phyloP scores from a whole-genome alignment of 2,113 vertebrate genomes.

The Trichomycterus rosablanca region DNA sequence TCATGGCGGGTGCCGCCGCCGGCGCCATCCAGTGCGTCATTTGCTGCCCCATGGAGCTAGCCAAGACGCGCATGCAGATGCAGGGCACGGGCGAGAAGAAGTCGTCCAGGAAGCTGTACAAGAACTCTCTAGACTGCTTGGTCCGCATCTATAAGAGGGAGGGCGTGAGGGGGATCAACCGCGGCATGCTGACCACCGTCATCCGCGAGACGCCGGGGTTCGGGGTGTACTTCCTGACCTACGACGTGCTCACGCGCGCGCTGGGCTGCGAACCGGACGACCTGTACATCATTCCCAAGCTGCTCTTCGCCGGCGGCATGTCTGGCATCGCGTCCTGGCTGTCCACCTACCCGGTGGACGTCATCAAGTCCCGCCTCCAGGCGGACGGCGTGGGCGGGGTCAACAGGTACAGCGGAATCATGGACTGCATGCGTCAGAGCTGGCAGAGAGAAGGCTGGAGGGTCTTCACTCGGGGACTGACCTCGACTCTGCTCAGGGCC shows the following conservation, averaged over 20 bases:
- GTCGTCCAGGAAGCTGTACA: slow-evolving; percentile 68
- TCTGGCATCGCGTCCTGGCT: slow-evolving; percentile 80
- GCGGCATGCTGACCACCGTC: slow-evolving; percentile 76
- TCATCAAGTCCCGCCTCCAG: slow-evolving; percentile 81
- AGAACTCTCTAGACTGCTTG: slow-evolving; percentile 79
- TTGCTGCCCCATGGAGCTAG: slow-evolving; percentile 83
- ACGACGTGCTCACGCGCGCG: slow-evolving; percentile 73
- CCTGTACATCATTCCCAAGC: slow-evolving; percentile 74
- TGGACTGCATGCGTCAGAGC: slow-evolving; percentile 74
- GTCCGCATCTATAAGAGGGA: slow-evolving; percentile 75
- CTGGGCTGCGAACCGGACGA: slow-evolving; percentile 77
- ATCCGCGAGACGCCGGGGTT: slow-evolving; percentile 80
- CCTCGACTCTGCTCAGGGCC: slow-evolving; percentile 77
- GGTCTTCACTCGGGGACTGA: slow-evolving; percentile 75
- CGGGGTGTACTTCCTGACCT: slow-evolving; percentile 80
- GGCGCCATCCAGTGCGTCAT: slow-evolving; percentile 78
- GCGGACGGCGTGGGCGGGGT: slow-evolving; percentile 70
- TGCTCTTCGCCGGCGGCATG: slow-evolving; percentile 78
- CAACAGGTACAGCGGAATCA: slow-evolving; percentile 69
- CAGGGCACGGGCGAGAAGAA: slow-evolving; percentile 74
- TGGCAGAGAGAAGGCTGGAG: slow-evolving; percentile 73
- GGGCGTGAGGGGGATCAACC: slow-evolving; percentile 74
- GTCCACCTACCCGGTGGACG: slow-evolving; percentile 80
- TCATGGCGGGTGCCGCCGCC: slow-evolving; percentile 74
- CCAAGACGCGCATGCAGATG: slow-evolving; percentile 83